A percentile compares a stretch with the other conserved stretches of the same genome.
These are phyloP conservation scores for Benitochromis conjunctus DNA, from an alignment of 2,113 vertebrate species.

Conservation along the genomic window DNA sequence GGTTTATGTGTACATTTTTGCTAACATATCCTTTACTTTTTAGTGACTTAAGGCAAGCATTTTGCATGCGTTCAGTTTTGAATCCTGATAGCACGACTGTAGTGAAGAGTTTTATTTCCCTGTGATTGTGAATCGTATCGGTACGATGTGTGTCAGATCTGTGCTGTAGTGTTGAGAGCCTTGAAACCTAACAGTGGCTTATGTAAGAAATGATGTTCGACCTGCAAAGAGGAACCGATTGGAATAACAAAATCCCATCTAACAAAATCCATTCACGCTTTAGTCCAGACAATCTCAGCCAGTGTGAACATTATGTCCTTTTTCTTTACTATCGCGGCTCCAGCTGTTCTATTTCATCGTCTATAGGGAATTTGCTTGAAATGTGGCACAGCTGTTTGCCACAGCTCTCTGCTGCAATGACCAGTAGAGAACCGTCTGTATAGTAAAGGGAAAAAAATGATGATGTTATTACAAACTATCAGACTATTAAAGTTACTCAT, in stretches of 20 bases:
- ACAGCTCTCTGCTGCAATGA: neutral
- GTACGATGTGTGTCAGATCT: constrained; percentile 30
- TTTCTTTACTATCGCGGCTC: neutral
- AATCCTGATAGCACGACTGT: constrained; percentile 41
- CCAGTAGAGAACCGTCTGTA: neutral
- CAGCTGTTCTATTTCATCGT: neutral
- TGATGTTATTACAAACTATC: neutral
- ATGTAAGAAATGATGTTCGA: neutral
- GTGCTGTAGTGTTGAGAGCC: constrained; percentile 22
- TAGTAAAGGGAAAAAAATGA: neutral
- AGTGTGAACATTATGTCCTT: neutral
- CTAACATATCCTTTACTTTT: constrained; percentile 38
- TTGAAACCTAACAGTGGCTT: neutral
- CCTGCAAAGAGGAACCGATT: neutral
- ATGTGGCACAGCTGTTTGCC: neutral
- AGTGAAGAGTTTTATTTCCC: constrained; percentile 34
- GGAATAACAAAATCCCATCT: neutral
- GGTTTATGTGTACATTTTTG: constrained; percentile 38
- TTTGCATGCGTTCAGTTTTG: constrained; percentile 43
- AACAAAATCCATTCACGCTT: neutral
- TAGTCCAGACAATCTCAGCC: constrained; percentile 10
- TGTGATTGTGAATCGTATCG: constrained; percentile 48
- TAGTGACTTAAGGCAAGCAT: constrained; percentile 36
- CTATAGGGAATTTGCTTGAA: neutral
- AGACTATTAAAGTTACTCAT: neutral